Base-by-base conservation (phyloP, 2,888 invertebrate genomes). In the Diarsia mendica region DNA sequence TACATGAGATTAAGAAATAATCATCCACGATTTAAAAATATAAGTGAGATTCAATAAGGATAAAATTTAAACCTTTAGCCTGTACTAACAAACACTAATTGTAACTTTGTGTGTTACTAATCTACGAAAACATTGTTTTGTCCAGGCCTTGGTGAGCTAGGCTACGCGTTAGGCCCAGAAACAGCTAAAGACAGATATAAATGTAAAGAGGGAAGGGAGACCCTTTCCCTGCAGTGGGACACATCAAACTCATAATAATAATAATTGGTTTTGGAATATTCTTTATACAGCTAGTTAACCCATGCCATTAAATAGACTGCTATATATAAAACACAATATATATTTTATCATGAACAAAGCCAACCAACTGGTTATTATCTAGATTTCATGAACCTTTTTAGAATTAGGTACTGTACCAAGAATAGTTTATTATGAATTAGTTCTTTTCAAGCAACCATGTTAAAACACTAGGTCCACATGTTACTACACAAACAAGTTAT, bases 401-500 rank as follows among this genome's bases (percentile, higher is more conserved):
- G 2, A n/a, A 23, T 23, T 13, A 67, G 15, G 10, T 23, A 46
- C 53, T 39, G 6, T 33, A 46, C 46, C 5, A 23, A 58, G 10
- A 70, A 72, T 2, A 18, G 1, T 2, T 11, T 46, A 9, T 46
- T 44, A n/a, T n/a, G n/a, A n/a, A n/a, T 68, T 46, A 53, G 69
- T 0, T 48, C 20, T 58, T 48, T 48, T 23, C 15, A 48, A 55
- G 33, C 18, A 23, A 9, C n/a, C 13, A 23, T 10, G 33, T 13
- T 23, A 8, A 44, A 58, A 39, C 15, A 23, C 23, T 49, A 60
- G 15, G 15, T 49, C 20, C 11, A 28, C 5, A 72, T 44, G 28
- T n/a, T 72, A 60, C 58, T 60, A 72, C 58, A 60, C 8, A 72
- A 72, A 49, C 20, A 49, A 15, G 8, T 28, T 73, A n/a, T 60